Evolutionary conservation across 2,888 invertebrate genomes (phyloP).

Genomic region (Conomelus anceps): DNA sequence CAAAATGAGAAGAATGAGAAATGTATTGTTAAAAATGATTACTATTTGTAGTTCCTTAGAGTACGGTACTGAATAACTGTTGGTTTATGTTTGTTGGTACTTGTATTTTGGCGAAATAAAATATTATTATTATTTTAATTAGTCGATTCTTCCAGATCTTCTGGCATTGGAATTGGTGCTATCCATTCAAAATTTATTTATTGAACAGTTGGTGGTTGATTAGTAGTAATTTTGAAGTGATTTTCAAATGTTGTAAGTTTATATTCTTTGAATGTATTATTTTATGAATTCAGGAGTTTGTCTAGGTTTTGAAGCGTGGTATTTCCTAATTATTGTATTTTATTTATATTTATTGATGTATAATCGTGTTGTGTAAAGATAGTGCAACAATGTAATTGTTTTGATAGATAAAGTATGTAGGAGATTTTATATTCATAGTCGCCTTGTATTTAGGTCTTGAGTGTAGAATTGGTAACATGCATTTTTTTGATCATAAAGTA

Average conservation of each 20-base stretch:
- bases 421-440: neutral
- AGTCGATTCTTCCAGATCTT: neutral
- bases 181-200: neutral
- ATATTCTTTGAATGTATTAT: neutral
- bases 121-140: neutral
- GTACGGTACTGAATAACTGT: too few species aligned
- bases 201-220: neutral
- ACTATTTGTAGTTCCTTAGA: too few species aligned
- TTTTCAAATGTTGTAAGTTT: neutral
- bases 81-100: too few species aligned
- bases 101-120: too few species aligned
- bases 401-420: neutral
- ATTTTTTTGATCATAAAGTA: too few species aligned
- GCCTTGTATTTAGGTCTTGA: too few species aligned
- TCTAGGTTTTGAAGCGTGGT: neutral
- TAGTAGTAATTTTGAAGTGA: neutral
- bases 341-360: neutral
- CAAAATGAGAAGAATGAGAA: too few species aligned
- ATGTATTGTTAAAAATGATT: too few species aligned
- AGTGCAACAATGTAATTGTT: too few species aligned
- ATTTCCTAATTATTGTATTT: neutral
- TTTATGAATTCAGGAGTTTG: neutral
- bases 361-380: neutral
- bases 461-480: too few species aligned
- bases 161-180: neutral